phyloP scores from a whole-genome alignment of 1,140 invertebrate genomes.

The Papilio helenus region DNA sequence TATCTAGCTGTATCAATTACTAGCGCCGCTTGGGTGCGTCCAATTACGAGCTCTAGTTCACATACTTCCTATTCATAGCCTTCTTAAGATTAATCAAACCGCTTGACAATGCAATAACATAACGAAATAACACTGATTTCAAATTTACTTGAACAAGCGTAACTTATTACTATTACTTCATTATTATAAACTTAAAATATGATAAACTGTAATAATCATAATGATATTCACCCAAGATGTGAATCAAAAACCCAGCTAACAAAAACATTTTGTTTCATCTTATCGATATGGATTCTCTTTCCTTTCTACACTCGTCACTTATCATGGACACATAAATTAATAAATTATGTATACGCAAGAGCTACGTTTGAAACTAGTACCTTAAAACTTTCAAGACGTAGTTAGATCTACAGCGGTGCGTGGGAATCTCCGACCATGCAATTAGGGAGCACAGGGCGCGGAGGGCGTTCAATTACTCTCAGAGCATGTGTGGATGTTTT shows the following conservation, averaged over 20 bases:
- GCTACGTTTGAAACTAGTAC: not conserved
- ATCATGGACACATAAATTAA: not conserved
- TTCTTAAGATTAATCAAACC: slow-evolving; percentile 31
- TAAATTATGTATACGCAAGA: not conserved
- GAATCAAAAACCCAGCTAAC: not conserved
- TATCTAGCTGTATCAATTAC: slow-evolving; percentile 78
- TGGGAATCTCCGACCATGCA: slow-evolving; percentile 72
- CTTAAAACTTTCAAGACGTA: slow-evolving; percentile 35
- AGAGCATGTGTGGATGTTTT: slow-evolving; percentile 59
- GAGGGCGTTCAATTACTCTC: slow-evolving; percentile 72
- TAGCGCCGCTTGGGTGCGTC: slow-evolving; percentile 73
- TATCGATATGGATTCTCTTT: not conserved
- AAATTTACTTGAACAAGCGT: slow-evolving; percentile 1
- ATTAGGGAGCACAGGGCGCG: slow-evolving; percentile 69
- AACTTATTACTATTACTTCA: not conserved
- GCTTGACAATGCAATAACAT: slow-evolving; percentile 26
- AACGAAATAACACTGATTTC: not conserved
- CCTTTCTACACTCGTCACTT: not conserved
- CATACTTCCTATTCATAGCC: slow-evolving; percentile 73
- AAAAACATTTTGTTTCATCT: not conserved
- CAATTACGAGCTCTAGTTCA: slow-evolving; percentile 78
- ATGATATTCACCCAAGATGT: not conserved
- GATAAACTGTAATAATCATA: not conserved
- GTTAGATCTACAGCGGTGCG: slow-evolving; percentile 57
- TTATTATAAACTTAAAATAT: not conserved